phyloP scores from a whole-genome alignment of 2,113 vertebrate genomes.

The Alethe diademata region DNA sequence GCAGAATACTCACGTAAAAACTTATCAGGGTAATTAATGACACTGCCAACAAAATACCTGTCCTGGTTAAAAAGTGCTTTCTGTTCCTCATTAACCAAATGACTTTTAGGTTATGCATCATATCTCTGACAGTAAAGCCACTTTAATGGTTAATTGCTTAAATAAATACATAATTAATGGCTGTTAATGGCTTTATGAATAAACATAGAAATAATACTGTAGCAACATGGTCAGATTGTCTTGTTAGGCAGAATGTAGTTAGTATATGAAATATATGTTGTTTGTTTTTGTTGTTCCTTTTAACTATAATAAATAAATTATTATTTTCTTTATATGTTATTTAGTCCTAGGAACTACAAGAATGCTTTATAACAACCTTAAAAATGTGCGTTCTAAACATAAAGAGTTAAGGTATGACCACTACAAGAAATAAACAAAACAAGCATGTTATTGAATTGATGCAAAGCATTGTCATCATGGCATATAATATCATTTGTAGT shows the following conservation, averaged over 20 bases:
- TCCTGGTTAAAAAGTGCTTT: constrained; percentile 37
- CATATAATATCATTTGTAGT: not conserved
- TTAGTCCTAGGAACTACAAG: not conserved
- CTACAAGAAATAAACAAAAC: not conserved
- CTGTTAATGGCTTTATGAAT: constrained; percentile 16
- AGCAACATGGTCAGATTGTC: not conserved
- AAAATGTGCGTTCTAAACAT: not conserved
- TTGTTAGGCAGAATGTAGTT: not conserved
- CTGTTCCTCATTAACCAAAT: constrained; percentile 69
- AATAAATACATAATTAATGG: constrained; percentile 65
- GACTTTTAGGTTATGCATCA: constrained; percentile 61
- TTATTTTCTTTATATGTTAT: not conserved
- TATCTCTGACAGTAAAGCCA: constrained; percentile 53
- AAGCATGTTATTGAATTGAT: not conserved
- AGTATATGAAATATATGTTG: not conserved
- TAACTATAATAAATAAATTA: not conserved
- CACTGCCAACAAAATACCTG: constrained; percentile 39
- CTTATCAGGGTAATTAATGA: constrained; percentile 49
- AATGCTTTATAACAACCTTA: not conserved
- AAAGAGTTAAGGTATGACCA: not conserved
- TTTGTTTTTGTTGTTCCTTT: not conserved
- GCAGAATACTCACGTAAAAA: not conserved
- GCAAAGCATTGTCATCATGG: not conserved
- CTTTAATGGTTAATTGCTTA: constrained; percentile 71
- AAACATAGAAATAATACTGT: constrained; percentile 7